phyloP scores from a whole-genome alignment of 2,888 invertebrate species.

The Parnassius smintheus region DNA sequence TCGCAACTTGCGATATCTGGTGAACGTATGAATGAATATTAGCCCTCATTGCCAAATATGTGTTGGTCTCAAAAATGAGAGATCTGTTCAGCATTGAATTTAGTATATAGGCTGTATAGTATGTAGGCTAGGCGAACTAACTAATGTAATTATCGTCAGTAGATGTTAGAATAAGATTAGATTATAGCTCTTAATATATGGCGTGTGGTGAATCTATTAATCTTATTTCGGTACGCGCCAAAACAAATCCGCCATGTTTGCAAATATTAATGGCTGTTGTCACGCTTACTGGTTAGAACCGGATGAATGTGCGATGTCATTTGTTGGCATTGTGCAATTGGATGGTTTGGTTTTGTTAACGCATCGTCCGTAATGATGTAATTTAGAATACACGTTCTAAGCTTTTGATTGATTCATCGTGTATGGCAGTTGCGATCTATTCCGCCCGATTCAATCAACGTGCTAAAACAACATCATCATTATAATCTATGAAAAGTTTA shows the following conservation, averaged over 20 bases:
- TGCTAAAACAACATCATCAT: no score
- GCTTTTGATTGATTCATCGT: constrained; percentile 3
- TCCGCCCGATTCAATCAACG: background rate
- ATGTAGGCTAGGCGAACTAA: no score
- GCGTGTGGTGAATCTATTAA: constrained; percentile 68
- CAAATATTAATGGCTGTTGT: constrained; percentile 54
- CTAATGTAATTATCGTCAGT: constrained; percentile 9
- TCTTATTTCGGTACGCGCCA: constrained; percentile 66
- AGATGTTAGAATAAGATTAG: constrained; percentile 30
- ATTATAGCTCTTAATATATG: constrained; percentile 45
- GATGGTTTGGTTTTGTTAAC: constrained; percentile 15
- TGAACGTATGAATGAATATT: no score
- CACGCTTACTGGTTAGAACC: constrained; percentile 38
- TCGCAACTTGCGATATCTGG: no score
- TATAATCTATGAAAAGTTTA: no score
- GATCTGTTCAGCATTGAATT: no score
- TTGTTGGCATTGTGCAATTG: constrained; percentile 25
- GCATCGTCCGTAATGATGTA: constrained; percentile 3
- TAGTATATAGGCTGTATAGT: no score
- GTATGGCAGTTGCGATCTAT: background rate
- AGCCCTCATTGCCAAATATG: no score
- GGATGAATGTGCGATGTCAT: constrained; percentile 40
- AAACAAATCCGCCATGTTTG: constrained; percentile 70
- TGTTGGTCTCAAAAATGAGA: no score
- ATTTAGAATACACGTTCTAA: constrained; percentile 3